Evolutionary conservation across 2,113 vertebrate genomes (phyloP), one percentile per base, ranked within the genome.

Genomic region (Etheostoma cragini): DNA sequence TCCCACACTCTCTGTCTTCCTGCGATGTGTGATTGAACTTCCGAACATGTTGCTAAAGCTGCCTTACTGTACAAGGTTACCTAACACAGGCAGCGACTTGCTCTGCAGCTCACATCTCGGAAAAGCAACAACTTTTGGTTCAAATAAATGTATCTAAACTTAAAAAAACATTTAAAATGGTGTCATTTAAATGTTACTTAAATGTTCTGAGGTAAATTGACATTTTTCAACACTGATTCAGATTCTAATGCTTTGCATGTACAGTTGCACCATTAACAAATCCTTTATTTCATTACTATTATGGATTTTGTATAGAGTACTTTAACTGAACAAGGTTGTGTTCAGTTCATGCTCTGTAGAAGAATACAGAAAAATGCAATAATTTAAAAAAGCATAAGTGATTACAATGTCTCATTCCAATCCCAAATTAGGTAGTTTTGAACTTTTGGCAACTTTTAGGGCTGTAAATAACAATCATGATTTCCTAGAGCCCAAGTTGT

Each of bases 11-110:
- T 45, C 1, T 50, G 21, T 49, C 58, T 66, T 19, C 49, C 60
- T 66, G 24, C 66, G 1, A 78, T 67, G 52, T 86, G 83, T 83
- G 80, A 83, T 80, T 91, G 58, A 85, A 84, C 78, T 81, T 86
- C 64, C 84, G 73, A 83, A 80, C 75, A 63, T 81, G 74, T 75
- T 61, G 54, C 60, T 26, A 60, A 81, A 76, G 66, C 71, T 70
- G 60, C 54, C 66, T 78, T 71, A 72, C 78, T 81, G 63, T 66
- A 83, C 62, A 42, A 46, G 52, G 73, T 54, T 69, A 14, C 47
- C 33, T 30, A 46, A 72, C 62, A 24, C 45, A 81, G 33, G 66
- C 53, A 68, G 35, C 30, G 56, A 78, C 78, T 76, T 72, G 50
- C 62, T 82, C 66, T 57, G 57, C 47, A 61, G 68, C 68, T 57